phyloP scores from a whole-genome alignment of 2,113 vertebrate species.

The Malurus elegans region DNA sequence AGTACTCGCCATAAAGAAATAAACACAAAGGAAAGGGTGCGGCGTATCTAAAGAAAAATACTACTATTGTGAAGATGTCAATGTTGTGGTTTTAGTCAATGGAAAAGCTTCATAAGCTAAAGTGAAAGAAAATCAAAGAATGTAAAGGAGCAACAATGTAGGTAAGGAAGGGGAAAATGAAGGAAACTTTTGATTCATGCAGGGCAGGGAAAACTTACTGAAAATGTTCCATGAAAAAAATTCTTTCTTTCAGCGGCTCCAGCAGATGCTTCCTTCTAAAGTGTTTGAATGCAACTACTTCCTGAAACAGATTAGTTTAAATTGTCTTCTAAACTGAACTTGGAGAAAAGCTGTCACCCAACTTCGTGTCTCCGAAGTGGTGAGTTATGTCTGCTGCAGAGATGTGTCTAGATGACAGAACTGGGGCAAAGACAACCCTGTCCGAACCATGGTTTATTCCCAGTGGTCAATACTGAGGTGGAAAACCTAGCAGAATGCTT shows the following conservation, averaged over 20 bases:
- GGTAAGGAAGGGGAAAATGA: not conserved
- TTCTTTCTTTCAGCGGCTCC: not conserved
- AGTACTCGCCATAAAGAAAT: not conserved
- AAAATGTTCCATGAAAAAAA: not conserved
- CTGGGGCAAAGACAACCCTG: not conserved
- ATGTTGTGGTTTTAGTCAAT: not conserved
- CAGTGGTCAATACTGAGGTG: not conserved
- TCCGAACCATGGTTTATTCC: not conserved
- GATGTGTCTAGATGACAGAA: not conserved
- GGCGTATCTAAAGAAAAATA: not conserved
- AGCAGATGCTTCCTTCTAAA: not conserved
- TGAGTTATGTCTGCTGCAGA: not conserved
- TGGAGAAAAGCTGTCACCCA: not conserved
- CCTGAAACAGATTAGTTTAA: not conserved
- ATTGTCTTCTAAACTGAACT: not conserved
- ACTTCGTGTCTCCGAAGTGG: not conserved
- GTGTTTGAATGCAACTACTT: not conserved
- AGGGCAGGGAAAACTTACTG: not conserved
- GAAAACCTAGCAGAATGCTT: not conserved
- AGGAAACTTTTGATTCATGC: not conserved
- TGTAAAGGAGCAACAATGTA: not conserved
- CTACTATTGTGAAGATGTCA: not conserved
- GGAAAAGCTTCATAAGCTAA: not conserved
- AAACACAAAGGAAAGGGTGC: not conserved
- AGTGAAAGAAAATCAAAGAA: not conserved